Conservation (phyloP, 2,113 vertebrate genomes). For the Lates calcarifer region DNA sequence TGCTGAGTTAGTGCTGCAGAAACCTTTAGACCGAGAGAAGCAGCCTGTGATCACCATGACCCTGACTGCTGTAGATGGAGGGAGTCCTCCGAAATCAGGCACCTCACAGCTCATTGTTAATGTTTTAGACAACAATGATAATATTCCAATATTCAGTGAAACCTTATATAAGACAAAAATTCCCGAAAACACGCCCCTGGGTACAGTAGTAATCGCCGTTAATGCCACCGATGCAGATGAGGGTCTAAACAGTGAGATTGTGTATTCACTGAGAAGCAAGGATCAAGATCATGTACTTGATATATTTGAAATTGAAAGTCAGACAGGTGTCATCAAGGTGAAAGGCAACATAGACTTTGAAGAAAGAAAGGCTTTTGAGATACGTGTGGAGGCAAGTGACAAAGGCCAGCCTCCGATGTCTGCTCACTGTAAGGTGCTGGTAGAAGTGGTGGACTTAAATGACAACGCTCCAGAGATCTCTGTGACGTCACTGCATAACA, state of each 20-base stretch:
- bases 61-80: constrained; percentile 83
- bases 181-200: constrained; percentile 77
- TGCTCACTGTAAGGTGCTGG: constrained; percentile 84
- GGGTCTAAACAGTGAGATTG: constrained; percentile 81
- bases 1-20: constrained; percentile 86
- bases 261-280: constrained; percentile 77
- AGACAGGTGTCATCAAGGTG: constrained; percentile 66
- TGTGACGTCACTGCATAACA: constrained; percentile 84
- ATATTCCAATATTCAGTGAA: constrained; percentile 85
- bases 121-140: constrained; percentile 88
- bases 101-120: constrained; percentile 81
- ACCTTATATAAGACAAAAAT: constrained; percentile 81
- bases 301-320: constrained; percentile 78
- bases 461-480: constrained; percentile 88
- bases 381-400: constrained; percentile 85
- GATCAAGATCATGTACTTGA: constrained; percentile 75
- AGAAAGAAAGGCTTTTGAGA: constrained; percentile 83
- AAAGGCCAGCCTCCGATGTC: constrained; percentile 81
- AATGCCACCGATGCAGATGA: constrained; percentile 87
- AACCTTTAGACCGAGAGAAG: constrained; percentile 85
- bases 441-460: constrained; percentile 87
- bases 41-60: constrained; percentile 75
- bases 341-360: constrained; percentile 87
- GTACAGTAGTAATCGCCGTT: constrained; percentile 71
- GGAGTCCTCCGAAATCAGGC: constrained; percentile 78